Evolutionary conservation across 2,888 invertebrate genomes (phyloP).

Genomic region (Himalopsyche anomala): DNA sequence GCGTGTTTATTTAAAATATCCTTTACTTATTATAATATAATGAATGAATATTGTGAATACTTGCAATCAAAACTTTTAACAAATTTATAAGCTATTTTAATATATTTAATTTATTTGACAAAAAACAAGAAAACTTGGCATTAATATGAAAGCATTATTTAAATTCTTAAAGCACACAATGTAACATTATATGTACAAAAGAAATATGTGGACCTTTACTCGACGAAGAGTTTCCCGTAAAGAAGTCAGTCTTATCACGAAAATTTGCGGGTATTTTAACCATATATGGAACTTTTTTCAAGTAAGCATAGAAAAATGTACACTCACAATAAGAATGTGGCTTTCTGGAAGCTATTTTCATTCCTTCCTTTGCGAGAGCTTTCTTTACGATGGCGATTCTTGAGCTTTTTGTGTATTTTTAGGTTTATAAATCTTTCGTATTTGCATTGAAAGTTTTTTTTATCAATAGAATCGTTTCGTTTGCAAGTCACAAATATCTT

Average conservation of each 20-base stretch:
- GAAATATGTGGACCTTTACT: neutral
- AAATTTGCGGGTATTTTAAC: neutral
- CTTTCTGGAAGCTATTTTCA: constrained; percentile 5
- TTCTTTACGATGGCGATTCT: constrained; percentile 31
- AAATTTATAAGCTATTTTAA: too few relatives aligned
- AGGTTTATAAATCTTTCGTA: constrained; percentile 1
- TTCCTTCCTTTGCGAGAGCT: neutral
- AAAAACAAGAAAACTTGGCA: too few relatives aligned
- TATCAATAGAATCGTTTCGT: constrained; percentile 21
- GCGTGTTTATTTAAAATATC: too few relatives aligned
- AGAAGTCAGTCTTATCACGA: constrained; percentile 16
- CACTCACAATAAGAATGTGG: constrained; percentile 27
- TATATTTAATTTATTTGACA: too few relatives aligned
- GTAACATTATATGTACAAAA: neutral
- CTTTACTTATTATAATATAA: too few relatives aligned
- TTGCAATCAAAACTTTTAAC: too few relatives aligned
- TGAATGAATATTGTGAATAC: too few relatives aligned
- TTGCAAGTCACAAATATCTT: constrained; percentile 17
- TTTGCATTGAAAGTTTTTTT: constrained; percentile 25
- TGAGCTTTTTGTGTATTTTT: constrained; percentile 26
- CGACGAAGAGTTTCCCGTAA: neutral
- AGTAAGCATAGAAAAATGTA: constrained; percentile 10
- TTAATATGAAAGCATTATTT: neutral
- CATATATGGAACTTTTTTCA: constrained; percentile 19
- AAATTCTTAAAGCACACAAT: neutral